phyloP scores from a whole-genome alignment of 2,113 vertebrate species.

The Aviceda subcristata region DNA sequence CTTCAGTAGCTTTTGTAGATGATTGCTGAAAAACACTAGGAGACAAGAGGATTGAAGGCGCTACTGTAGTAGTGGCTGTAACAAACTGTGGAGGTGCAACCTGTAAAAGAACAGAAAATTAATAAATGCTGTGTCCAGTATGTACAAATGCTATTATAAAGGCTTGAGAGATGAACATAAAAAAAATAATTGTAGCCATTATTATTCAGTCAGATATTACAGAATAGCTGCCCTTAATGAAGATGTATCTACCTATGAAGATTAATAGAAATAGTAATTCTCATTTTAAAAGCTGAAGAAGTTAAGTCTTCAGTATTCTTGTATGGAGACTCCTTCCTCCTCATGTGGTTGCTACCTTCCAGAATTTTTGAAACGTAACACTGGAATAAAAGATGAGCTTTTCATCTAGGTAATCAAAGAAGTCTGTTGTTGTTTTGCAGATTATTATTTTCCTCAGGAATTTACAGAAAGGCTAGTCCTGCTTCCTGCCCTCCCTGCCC shows the following conservation, averaged over 20 bases:
- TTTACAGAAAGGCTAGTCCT: background rate
- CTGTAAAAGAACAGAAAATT: slow-evolving; percentile 54
- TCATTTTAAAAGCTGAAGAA: background rate
- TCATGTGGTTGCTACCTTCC: background rate
- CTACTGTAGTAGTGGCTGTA: slow-evolving; percentile 70
- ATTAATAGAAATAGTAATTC: background rate
- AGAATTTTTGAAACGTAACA: background rate
- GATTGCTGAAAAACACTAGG: slow-evolving; percentile 93
- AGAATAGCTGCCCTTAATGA: background rate
- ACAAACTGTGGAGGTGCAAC: slow-evolving; percentile 73
- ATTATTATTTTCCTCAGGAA: background rate
- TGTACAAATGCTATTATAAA: background rate
- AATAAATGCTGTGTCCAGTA: background rate
- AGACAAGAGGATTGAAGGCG: slow-evolving; percentile 85
- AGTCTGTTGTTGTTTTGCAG: background rate
- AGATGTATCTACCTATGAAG: background rate
- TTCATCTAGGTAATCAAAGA: background rate
- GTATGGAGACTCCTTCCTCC: background rate
- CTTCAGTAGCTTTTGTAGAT: slow-evolving; percentile 72
- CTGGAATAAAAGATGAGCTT: background rate
- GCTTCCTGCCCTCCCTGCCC: background rate
- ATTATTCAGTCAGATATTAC: background rate
- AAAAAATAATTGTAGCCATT: background rate
- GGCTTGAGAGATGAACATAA: background rate
- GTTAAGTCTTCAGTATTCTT: background rate